phyloP scores from a whole-genome alignment of 2,113 vertebrate species.

The Axis porcinus region DNA sequence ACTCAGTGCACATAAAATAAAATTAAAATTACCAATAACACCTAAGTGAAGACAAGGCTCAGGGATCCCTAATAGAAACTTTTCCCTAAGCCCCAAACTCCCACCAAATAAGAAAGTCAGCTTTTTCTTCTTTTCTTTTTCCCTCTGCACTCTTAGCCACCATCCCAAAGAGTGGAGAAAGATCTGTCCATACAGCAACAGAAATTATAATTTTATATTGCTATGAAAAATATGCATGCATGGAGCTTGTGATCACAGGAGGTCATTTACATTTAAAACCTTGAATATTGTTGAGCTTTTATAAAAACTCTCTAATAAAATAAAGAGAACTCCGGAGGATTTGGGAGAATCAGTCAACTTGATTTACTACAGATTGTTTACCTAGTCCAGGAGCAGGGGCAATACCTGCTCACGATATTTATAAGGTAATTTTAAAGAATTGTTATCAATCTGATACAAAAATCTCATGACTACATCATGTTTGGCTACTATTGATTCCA shows the following conservation, averaged over 20 bases:
- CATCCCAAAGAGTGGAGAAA: background rate
- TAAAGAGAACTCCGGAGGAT: background rate
- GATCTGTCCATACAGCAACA: background rate
- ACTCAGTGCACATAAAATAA: background rate
- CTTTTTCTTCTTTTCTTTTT: background rate
- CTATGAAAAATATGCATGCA: background rate
- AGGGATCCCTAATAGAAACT: background rate
- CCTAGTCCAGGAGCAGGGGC: background rate
- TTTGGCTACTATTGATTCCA: background rate
- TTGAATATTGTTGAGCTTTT: background rate
- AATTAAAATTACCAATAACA: background rate
- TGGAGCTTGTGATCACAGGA: background rate
- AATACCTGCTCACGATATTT: background rate
- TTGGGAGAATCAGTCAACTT: background rate
- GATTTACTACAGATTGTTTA: background rate
- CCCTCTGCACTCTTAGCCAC: rapidly evolving
- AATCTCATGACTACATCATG: background rate
- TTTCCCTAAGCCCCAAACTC: background rate
- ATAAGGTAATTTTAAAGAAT: background rate
- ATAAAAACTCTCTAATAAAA: background rate
- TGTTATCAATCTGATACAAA: background rate
- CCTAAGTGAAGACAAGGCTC: background rate
- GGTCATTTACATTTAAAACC: background rate
- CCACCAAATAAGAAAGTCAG: background rate
- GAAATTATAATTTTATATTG: background rate